A percentile compares a stretch with the other conserved stretches of the same genome.
Conservation (phyloP, 2,888 invertebrate species). For the Synanthedon formicaeformis region DNA sequence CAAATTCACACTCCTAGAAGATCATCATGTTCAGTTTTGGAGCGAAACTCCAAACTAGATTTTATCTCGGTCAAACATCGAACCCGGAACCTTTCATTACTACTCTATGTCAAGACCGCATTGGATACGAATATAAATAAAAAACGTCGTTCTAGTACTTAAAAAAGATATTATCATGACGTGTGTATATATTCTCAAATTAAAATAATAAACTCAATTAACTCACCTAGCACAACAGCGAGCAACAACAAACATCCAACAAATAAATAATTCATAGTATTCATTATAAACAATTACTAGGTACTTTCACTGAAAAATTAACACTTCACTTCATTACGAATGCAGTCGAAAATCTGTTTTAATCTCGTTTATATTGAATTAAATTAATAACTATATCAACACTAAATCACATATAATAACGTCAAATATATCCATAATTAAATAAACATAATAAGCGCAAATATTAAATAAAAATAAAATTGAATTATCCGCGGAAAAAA, state of each 20-base stretch:
- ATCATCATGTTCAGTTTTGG: background rate
- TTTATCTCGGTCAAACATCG: background rate
- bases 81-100: slow-evolving; percentile 2
- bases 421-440: slow-evolving; percentile 1
- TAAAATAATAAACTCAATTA: no score
- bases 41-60: background rate
- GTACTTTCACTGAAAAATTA: slow-evolving; percentile 43
- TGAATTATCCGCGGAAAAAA: slow-evolving; percentile 10
- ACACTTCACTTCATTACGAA: slow-evolving; percentile 32
- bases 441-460: slow-evolving; percentile 2
- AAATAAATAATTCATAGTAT: slow-evolving; percentile 29
- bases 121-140: no score
- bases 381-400: slow-evolving; percentile 7
- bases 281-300: slow-evolving; percentile 42
- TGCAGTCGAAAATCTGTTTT: slow-evolving; percentile 11
- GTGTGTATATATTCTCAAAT: no score
- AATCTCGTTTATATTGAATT: slow-evolving; percentile 5
- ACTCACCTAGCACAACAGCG: slow-evolving; percentile 44
- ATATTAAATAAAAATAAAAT: slow-evolving; percentile 3
- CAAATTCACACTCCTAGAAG: no score
- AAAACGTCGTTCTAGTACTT: no score
- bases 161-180: no score
- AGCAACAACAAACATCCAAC: slow-evolving; percentile 39
- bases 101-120: no score
- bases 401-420: background rate